These are phyloP conservation scores for Sceloporus tristichus DNA, from an alignment of 2,113 vertebrate species.

Conservation along the genomic window DNA sequence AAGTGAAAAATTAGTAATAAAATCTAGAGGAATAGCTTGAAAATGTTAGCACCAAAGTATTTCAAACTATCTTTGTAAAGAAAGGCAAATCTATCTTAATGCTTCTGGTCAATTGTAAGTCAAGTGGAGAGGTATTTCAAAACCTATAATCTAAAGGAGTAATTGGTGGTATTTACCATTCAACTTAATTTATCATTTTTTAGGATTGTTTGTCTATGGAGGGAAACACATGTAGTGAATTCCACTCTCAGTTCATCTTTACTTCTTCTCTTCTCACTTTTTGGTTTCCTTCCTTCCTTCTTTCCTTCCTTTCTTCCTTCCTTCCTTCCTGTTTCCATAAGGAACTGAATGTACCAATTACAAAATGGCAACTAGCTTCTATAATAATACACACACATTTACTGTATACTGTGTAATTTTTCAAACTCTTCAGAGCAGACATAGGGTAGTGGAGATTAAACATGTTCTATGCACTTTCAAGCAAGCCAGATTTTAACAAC, in stretches of 20 bases:
- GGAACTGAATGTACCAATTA: background rate
- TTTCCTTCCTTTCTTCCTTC: too few species aligned
- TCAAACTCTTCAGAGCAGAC: background rate
- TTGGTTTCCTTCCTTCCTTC: too few species aligned
- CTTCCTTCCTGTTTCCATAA: background rate
- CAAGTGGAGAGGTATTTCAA: background rate
- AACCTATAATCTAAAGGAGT: constrained; percentile 1
- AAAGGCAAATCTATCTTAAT: background rate
- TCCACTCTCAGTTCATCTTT: background rate
- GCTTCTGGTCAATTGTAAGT: background rate
- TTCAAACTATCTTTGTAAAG: background rate
- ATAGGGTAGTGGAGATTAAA: background rate
- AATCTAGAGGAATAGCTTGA: background rate
- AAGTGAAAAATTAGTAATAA: background rate
- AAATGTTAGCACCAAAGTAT: background rate
- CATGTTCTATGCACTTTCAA: background rate
- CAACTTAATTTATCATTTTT: background rate
- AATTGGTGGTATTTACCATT: background rate
- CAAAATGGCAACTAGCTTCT: background rate
- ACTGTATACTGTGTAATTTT: background rate
- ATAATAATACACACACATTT: too few species aligned
- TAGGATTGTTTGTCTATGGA: background rate
- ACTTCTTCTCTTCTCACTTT: background rate
- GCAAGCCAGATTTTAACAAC: background rate
- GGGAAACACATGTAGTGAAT: background rate